Evolutionary conservation across 2,113 vertebrate genomes (phyloP), one percentile per base, ranked within the genome.

Genomic region (Macroglossus sobrinus): DNA sequence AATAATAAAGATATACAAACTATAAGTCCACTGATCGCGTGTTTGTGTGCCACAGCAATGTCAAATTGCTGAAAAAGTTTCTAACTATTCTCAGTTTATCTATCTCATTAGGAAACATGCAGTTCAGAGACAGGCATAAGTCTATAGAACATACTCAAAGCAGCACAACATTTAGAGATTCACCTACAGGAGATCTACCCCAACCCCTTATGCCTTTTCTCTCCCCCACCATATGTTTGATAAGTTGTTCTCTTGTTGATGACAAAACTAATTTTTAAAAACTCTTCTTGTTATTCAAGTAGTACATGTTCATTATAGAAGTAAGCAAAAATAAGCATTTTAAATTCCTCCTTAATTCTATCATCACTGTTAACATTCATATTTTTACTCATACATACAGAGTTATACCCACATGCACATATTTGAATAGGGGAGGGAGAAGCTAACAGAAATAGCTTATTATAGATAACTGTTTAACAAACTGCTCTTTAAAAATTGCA

Each of bases 251-350:
- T 85, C n/a, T 66, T 81, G 57, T 22, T 80, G 10, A 33, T 66
- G 75, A 57, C n/a, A 40, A 85, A 90, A 53, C 21, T n/a, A 40
- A 43, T 66, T 64, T 75, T 61, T 26, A 22, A 16, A 74, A 82
- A 55, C 12, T 40, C 21, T 16, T 38, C 13, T 79, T 76, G 16
- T 80, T 78, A 40, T 76, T 47, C 21, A 71, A 38, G 11, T 84
- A 69, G 45, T 84, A 50, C 33, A 64, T 84, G 55, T 80, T 79
- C 30, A 35, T 63, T 85, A 40, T 40, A 79, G 21, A 85, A 71
- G n/a, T 71, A 76, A 84, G 55, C 14, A 78, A 74, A 90, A 92
- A n/a, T 18, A 92, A 92, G 40, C 22, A 47, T 64, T 92, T 92
- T 26, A 33, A 63, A 74, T 40, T 63, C 55, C 38, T 35, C 7